A percentile compares a stretch with the other conserved stretches of the same genome.
Evolutionary conservation across 92 coral and sea anemone genomes (phyloP).

Genomic region (Porites rus): DNA sequence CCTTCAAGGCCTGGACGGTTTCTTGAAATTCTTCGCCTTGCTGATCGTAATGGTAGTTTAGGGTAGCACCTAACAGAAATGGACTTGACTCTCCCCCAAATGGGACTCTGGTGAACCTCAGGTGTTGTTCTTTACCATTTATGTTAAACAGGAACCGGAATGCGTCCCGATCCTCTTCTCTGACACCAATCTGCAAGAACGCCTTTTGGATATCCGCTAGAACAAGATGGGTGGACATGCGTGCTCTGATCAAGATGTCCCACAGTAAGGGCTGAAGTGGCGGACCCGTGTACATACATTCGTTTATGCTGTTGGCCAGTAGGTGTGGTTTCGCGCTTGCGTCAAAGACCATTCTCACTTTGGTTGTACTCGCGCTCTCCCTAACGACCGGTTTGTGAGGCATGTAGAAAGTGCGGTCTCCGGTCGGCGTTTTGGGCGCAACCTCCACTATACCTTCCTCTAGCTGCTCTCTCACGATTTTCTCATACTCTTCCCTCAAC

Average conservation of each 20-base stretch:
- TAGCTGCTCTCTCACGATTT: conserved; percentile 41
- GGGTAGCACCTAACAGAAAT: conserved; percentile 70
- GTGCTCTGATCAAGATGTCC: conserved; percentile 69
- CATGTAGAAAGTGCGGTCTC: conserved; percentile 52
- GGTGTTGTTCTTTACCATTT: conserved; percentile 49
- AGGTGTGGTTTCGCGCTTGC: neutral
- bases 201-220: conserved; percentile 66
- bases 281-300: conserved; percentile 67
- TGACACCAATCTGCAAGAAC: conserved; percentile 57
- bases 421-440: conserved; percentile 24
- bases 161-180: conserved; percentile 61
- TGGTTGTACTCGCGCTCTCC: conserved; percentile 1
- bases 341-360: neutral
- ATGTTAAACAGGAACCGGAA: conserved; percentile 58
- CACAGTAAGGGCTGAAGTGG: conserved; percentile 71
- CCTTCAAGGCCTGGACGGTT: conserved; percentile 45
- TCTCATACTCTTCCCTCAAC: conserved; percentile 16
- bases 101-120: conserved; percentile 69
- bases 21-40: conserved; percentile 49
- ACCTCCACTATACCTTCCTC: conserved; percentile 37
- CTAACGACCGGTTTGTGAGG: conserved; percentile 56
- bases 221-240: conserved; percentile 62
- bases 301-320: conserved; percentile 59
- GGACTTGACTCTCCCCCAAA: conserved; percentile 75
- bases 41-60: conserved; percentile 66